Evolutionary conservation across 2,888 invertebrate species (phyloP), one percentile per base, ranked within the genome.

Genomic region (Macrosoma leucophasiata): DNA sequence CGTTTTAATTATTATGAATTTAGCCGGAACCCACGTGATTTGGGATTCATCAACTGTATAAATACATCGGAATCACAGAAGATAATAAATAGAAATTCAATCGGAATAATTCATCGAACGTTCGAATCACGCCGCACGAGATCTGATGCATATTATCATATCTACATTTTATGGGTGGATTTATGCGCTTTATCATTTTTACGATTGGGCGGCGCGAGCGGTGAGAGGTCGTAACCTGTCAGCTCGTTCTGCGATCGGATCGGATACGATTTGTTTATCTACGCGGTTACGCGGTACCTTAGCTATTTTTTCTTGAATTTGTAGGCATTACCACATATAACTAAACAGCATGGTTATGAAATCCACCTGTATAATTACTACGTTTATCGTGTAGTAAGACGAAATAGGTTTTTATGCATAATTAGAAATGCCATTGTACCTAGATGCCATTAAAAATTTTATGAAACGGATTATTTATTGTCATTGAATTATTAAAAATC

Each of bases 151-250:
- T 52, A 55, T 55, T 52, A 58, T 57, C 52, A 50, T 54, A 56
- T 61, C 43, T 53, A 57, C 54, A 49, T 58, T 65, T 63, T 60
- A 54, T 40, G 55, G 45, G 42, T 25, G 43, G 51, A 46, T 56
- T 64, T 66, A 54, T 54, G 60, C 48, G 57, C 53, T 50, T 55
- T 62, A 62, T 61, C 62, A 56, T 61, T 60, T 70, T 70, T 69
- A 70, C 52, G 65, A 58, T 43, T 48, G 49, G 52, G 46, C 47
- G 50, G 39, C n/a, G n/a, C n/a, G n/a, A n/a, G n/a, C 34, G 40
- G 41, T 42, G 48, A 41, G 36, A 47, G 44, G 37, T 50, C 55
- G 43, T 54, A 55, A 53, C 47, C 39, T 57, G 50, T 46, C 55
- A 51, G 49, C 38, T 48, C 46, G 39, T 48, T 46, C 33, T 26